These are phyloP conservation scores for Aulostomus chinensis DNA, from an alignment of 2,797 vertebrate species.

Conservation along the genomic window DNA sequence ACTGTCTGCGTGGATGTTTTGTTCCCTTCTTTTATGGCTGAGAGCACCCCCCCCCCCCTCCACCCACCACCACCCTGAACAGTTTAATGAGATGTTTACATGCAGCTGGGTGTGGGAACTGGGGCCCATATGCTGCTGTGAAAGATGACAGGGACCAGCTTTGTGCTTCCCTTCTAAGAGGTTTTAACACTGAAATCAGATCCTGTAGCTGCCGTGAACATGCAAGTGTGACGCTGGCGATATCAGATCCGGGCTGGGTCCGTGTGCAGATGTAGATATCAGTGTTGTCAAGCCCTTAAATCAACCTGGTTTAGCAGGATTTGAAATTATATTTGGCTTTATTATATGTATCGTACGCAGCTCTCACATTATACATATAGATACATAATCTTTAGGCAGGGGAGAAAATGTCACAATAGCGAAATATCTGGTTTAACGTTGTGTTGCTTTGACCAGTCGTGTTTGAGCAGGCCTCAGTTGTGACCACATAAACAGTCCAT, in stretches of 20 bases:
- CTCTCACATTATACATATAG: too few species aligned
- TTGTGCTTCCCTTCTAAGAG: slow-evolving; percentile 50
- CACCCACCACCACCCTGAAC: too few species aligned
- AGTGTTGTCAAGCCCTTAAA: too few species aligned
- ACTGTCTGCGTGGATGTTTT: slow-evolving; percentile 46
- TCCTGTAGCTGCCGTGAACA: slow-evolving; percentile 3
- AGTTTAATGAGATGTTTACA: slow-evolving; percentile 69
- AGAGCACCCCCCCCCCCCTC: slow-evolving; percentile 19
- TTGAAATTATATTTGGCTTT: too few species aligned
- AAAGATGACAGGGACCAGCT: slow-evolving; percentile 65
- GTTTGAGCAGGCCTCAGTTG: too few species aligned
- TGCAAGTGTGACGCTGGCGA: slow-evolving; percentile 18
- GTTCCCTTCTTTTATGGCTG: slow-evolving; percentile 47
- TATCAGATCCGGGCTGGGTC: neutral
- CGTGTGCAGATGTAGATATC: neutral
- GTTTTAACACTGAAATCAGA: slow-evolving; percentile 49
- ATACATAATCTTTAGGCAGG: too few species aligned
- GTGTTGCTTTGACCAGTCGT: too few species aligned
- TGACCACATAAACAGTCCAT: too few species aligned
- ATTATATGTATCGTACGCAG: too few species aligned
- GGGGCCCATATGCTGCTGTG: slow-evolving; percentile 45
- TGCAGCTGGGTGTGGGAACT: slow-evolving; percentile 66
- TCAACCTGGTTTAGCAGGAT: too few species aligned
- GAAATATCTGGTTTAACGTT: too few species aligned
- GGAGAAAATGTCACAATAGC: too few species aligned